These are phyloP conservation scores for Pachypanchax playfairii DNA, from an alignment of 2,113 vertebrate genomes.

Conservation along the genomic window DNA sequence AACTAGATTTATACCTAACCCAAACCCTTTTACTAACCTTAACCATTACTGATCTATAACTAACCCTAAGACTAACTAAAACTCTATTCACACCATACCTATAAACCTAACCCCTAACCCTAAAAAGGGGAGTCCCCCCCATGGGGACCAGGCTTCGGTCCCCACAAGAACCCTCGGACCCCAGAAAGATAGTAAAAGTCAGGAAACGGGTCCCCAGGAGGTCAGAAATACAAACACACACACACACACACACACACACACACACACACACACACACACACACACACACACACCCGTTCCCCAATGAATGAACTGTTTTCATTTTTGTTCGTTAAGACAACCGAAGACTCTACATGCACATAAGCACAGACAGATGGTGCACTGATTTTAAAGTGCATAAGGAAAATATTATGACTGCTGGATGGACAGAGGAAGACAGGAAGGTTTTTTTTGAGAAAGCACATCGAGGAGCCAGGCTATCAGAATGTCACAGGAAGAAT, in stretches of 20 bases:
- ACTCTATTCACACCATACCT: too few species aligned
- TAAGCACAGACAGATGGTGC: conserved; percentile 55
- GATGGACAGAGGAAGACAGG: background rate
- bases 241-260: conserved; percentile 3
- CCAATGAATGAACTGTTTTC: conserved; percentile 43
- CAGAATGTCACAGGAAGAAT: conserved; percentile 30
- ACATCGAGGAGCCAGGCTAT: conserved; percentile 8
- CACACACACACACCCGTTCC: background rate
- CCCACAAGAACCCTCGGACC: too few species aligned
- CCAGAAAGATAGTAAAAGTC: too few species aligned
- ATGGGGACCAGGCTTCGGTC: too few species aligned
- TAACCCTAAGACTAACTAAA: too few species aligned
- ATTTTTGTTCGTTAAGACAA: conserved; percentile 47
- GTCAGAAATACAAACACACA: too few species aligned
- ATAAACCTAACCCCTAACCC: too few species aligned
- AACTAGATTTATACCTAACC: too few species aligned
- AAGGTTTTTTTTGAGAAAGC: conserved; percentile 2
- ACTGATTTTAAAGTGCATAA: background rate
- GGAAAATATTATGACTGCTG: conserved; percentile 7
- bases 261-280: conserved; percentile 11
- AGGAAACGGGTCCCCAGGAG: too few species aligned
- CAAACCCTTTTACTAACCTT: too few species aligned
- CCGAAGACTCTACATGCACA: conserved; percentile 41
- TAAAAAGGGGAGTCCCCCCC: too few species aligned
- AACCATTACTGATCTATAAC: too few species aligned